Base-by-base conservation (phyloP, 2,888 invertebrate species). In the Acheta domesticus region DNA sequence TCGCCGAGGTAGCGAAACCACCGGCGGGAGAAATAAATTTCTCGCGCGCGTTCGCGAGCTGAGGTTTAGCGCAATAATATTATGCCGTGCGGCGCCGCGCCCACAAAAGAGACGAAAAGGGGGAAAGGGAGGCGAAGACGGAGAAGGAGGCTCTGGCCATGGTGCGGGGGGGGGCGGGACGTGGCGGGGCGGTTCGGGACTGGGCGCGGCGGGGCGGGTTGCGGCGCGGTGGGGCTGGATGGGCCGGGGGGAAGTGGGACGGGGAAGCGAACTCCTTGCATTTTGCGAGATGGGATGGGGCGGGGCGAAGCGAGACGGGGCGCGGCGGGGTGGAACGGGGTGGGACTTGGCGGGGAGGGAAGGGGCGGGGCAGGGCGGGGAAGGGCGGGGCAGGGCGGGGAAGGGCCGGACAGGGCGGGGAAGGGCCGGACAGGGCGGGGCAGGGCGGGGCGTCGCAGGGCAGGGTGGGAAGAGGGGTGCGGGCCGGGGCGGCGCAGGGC, bases 21-120 rank as follows among this genome's bases (percentile, higher is more conserved):
- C 62, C n/a, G 14, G 62, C 62, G 62, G n/a, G 36, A 62, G n/a
- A 62, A 62, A 62, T 62, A 62, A 62, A 62, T 62, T 62, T n/a
- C 14, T 19, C 1, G 36, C 8, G 36, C 8, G 36, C 36, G 8
- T 19, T 19, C 62, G 62, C 62, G 5, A 12, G n/a, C 62, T n/a
- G 62, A 62, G 16, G 62, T 62, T 62, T 62, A 62, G 62, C 62
- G 62, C 62, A n/a, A 62, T 36, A 36, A 36, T 62, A 19, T 62
- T 62, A 14, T 62, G n/a, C 62, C 16, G 36, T 36, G 36, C 36
- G 36, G 36, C 36, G 36, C 36, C 36, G 36, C 36, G 36, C 36
- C 1, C 36, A 36, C 36, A 36, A 36, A 36, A 36, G 36, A 36
- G 36, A 36, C 36, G 36, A 8, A 5, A 1, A 12, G 62, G 62